Base-by-base conservation (phyloP, 2,888 invertebrate genomes). In the Drosophila tripunctata region DNA sequence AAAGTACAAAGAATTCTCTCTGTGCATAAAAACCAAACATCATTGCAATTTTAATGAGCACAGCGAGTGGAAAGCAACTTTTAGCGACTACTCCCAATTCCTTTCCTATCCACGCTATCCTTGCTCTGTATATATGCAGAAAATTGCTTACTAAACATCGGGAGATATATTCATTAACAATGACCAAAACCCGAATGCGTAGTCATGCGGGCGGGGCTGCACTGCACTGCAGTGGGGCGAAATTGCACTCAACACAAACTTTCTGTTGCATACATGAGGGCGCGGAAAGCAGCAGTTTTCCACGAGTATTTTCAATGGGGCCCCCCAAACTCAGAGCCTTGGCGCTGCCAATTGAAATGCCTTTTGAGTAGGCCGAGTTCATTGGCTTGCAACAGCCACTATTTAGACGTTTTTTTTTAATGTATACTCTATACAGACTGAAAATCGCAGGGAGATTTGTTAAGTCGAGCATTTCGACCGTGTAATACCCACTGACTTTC, bases 1-100 rank as follows among this genome's bases (percentile, higher is more conserved):
- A 72, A 78, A 74, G 67, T 67, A 69, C 76, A 78, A 77, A 77
- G 75, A 71, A 48, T 43, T 74, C 45, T 52, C 48, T 24, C 64
- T 38, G 56, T 54, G 43, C 24, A 62, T 62, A 61, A 61, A 75
- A 58, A 65, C 58, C 62, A 71, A 74, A 77, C 69, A 80, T 80
- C 69, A 83, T 80, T 80, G 76, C 63, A 69, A 74, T 81, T 81
- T 81, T 81, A 81, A 81, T 83, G 81, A 81, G 82, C 12, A 15
- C 24, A 21, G 41, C 40, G 21, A 10, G 30, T 22, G 31, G 22
- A 17, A 15, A 36, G 52, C 50, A 44, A 24, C 12, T 24, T 17
- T 8, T 4, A n/a, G n/a, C n/a, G n/a, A n/a, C n/a, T n/a, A n/a
- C 3, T 30, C 6, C n/a, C 17, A 5, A 6, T 12, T 1, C 19